Percentiles rank a stretch among this genome's conserved stretches.
Evolutionary conservation across 2,113 vertebrate genomes (phyloP).

Genomic region (Muntiacus muntjak): DNA sequence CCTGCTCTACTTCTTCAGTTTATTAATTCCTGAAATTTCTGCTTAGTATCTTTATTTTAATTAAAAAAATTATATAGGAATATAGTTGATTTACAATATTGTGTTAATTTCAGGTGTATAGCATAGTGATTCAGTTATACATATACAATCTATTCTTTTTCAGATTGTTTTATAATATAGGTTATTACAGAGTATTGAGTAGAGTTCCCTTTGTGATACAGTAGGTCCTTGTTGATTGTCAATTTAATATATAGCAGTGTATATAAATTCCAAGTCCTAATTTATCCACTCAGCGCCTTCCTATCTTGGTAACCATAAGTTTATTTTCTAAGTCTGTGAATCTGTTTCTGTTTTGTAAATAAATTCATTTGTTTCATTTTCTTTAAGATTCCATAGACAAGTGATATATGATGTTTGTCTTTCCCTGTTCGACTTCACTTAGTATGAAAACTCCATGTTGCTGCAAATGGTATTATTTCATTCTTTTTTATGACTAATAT

Average conservation of each 20-base stretch:
- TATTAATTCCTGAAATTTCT: background rate
- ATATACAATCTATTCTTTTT: background rate
- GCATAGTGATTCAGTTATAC: background rate
- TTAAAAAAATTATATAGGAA: background rate
- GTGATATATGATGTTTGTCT: background rate
- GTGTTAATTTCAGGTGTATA: background rate
- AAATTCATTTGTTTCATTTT: background rate
- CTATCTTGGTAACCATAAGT: background rate
- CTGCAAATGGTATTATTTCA: background rate
- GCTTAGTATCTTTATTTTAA: background rate
- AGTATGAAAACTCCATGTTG: background rate
- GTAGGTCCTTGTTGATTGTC: background rate
- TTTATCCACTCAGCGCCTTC: background rate
- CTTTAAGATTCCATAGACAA: background rate
- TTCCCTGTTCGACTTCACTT: background rate
- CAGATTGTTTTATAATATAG: background rate
- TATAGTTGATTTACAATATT: background rate
- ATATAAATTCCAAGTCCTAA: background rate
- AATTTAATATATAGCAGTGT: background rate
- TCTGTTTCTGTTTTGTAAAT: background rate
- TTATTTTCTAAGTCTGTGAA: background rate
- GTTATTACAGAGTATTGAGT: background rate
- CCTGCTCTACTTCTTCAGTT: background rate
- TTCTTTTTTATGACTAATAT: background rate
- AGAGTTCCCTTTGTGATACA: background rate